Conservation (phyloP, 2,797 vertebrate species). For the Hyperoplus lanceolatus region DNA sequence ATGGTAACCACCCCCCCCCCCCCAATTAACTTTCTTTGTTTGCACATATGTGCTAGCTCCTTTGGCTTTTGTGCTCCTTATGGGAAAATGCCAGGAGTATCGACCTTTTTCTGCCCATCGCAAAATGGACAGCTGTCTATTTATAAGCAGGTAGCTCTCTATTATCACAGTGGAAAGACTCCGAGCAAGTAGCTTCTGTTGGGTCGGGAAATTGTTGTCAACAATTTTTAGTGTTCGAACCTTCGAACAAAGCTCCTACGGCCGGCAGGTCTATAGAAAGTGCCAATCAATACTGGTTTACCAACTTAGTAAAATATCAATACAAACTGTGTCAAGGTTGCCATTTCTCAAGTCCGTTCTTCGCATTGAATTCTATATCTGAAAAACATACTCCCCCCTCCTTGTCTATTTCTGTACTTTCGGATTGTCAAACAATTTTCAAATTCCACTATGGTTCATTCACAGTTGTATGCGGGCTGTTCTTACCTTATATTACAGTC, state of each 20-base stretch:
- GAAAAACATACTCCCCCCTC: too few relatives aligned
- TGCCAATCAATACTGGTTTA: too few relatives aligned
- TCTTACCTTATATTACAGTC: neutral
- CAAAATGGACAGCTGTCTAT: conserved; percentile 4
- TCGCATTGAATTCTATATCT: too few relatives aligned
- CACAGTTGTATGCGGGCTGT: neutral
- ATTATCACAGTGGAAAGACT: conserved; percentile 8
- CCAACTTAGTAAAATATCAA: too few relatives aligned
- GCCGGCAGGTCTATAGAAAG: too few relatives aligned
- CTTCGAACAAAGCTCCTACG: too few relatives aligned
- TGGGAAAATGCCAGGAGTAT: conserved; percentile 26
- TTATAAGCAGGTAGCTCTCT: conserved; percentile 2
- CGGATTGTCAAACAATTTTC: too few relatives aligned
- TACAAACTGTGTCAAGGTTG: too few relatives aligned
- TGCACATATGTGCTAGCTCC: conserved; percentile 53
- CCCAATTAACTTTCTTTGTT: conserved; percentile 67
- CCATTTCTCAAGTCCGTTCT: too few relatives aligned
- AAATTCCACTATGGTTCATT: neutral
- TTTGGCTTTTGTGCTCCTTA: conserved; percentile 24
- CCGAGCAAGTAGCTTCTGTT: neutral
- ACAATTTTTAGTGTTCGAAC: neutral
- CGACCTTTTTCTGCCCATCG: conserved; percentile 16
- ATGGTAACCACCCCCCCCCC: conserved; percentile 56
- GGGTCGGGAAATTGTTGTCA: neutral
- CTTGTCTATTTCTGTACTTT: too few relatives aligned